Evolutionary conservation across 2,113 vertebrate genomes (phyloP).

Genomic region (Albula glossodonta): DNA sequence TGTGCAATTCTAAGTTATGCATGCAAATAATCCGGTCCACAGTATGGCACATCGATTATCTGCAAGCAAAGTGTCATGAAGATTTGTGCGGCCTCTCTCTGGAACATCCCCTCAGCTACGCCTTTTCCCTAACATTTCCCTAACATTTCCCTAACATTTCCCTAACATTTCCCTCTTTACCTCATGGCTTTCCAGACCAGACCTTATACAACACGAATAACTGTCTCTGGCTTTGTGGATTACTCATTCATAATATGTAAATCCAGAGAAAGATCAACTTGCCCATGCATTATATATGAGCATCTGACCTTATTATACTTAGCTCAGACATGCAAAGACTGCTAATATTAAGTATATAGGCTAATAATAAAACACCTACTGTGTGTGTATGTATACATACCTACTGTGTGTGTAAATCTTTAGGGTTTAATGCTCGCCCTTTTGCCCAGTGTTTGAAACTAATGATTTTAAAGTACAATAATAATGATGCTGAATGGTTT

Average conservation of each 20-base stretch:
- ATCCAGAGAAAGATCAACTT: slow-evolving; percentile 2
- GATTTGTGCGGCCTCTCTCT: neutral
- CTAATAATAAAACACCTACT: neutral
- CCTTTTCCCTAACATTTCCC: too few relatives aligned
- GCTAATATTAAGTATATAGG: neutral
- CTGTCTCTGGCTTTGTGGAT: neutral
- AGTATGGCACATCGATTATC: neutral
- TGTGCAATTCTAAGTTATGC: neutral
- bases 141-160: too few relatives aligned
- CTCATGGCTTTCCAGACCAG: neutral
- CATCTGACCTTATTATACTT: neutral
- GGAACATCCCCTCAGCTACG: neutral
- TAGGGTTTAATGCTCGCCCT: too few relatives aligned
- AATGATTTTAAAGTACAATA: too few relatives aligned
- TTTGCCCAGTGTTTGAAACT: too few relatives aligned
- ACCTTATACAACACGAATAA: neutral
- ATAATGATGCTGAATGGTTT: too few relatives aligned
- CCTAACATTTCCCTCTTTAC: neutral
- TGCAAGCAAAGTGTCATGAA: neutral
- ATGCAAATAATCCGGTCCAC: neutral
- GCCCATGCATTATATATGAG: slow-evolving; percentile 18
- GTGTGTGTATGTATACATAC: neutral
- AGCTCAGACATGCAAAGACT: neutral
- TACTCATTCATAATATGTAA: slow-evolving; percentile 5
- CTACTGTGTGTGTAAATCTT: too few relatives aligned